phyloP scores from a whole-genome alignment of 2,888 invertebrate genomes.

The Boloria selene region DNA sequence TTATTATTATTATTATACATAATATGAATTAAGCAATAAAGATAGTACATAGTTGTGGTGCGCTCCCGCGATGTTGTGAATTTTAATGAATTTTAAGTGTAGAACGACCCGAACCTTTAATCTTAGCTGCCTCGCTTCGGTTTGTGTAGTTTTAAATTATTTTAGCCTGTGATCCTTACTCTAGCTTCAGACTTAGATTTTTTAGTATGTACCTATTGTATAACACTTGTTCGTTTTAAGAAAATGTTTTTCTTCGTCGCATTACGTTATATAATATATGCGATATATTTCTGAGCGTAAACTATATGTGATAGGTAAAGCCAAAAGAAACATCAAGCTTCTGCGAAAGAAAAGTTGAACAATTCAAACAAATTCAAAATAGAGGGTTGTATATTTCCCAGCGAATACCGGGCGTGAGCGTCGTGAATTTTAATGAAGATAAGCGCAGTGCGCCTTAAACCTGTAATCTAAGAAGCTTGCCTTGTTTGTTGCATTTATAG shows the following conservation, averaged over 20 bases:
- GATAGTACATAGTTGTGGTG: conserved; percentile 34
- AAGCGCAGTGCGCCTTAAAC: conserved; percentile 22
- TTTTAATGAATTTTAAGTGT: conserved; percentile 62
- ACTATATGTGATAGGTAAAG: not conserved
- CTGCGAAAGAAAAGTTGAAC: not conserved
- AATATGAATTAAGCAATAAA: conserved; percentile 28
- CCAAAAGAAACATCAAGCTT: not conserved
- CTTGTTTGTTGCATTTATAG: conserved; percentile 21
- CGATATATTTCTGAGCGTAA: not conserved
- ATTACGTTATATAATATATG: not conserved
- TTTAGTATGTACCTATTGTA: not conserved
- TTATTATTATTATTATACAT: not conserved
- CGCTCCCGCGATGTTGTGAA: conserved; percentile 53
- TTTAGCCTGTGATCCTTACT: conserved; percentile 48
- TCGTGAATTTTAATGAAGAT: conserved; percentile 23
- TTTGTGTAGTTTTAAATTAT: conserved; percentile 75
- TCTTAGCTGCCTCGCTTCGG: conserved; percentile 58
- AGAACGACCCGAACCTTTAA: conserved; percentile 54
- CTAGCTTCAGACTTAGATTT: not conserved
- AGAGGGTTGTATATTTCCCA: conserved; percentile 18
- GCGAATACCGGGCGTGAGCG: conserved; percentile 10
- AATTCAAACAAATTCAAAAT: conserved; percentile 15
- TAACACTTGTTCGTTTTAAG: too few relatives aligned
- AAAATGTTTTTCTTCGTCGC: not conserved
- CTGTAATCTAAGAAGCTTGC: conserved; percentile 21